Evolutionary conservation across 2,113 vertebrate species (phyloP), one percentile per base, ranked within the genome.

Genomic region (Epinephelus fuscoguttatus): DNA sequence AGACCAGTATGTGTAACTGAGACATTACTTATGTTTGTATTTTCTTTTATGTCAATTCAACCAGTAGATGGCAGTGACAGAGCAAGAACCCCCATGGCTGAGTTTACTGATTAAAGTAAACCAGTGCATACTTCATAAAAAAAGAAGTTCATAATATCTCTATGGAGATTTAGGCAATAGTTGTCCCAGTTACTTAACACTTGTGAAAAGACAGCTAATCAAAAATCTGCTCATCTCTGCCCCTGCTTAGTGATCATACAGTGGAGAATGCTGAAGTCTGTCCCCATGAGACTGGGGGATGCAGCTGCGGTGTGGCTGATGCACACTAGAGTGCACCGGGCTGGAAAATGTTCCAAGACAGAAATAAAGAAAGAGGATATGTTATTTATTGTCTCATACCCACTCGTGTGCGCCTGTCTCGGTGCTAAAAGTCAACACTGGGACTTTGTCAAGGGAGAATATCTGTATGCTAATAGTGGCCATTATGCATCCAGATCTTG

Each of bases 21-120:
- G 70, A 37, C 57, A 30, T 40, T 17, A 25, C 40, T 42, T 42
- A 42, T 42, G 40, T 42, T 42, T 42, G 6, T 42, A 42, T 21
- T 3, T 13, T 56, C 10, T 37, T 57, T 50, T 45, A 70, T 75
- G 47, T 66, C 66, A 63, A 40, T 84, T 59, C 27, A 66, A 66
- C 94, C 94, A 94, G 94, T 83, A 94, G 94, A 90, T 91, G 94
- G 94, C 92, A 93, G 86, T 89, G 88, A 87, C 25, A 88, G 85
- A 81, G 85, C 81, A 91, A 93, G 30, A 86, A 92, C 83, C 64
- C 30, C 17, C 27, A 21, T 5, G 23, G 2, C 49, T 76, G 60
- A 70, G 17, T 55, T 84, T 21, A 50, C 37, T 57, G 25, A 78
- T 64, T 23, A 10, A 62, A 56, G 19, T 23, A 17, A 68, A 33